Conservation (phyloP, 2,113 vertebrate genomes). For the Felis catus region F.catus_Fca126_mat1.0 CM031420.1:105827001-105827500, state of each 20-base stretch:
- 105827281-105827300: constrained; percentile 8
- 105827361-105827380: neutral
- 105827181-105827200: neutral
- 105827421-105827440: neutral
- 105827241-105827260: neutral
- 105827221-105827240: neutral
- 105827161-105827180: neutral
- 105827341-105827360: neutral
- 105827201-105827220: neutral
- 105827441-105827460: neutral
- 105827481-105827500: neutral
- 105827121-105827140: neutral
- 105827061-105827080: neutral
- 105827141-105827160: neutral
- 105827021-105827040: neutral
- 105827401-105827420: neutral
- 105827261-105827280: neutral
- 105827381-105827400: neutral
- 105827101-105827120: neutral
- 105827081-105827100: too few species aligned
- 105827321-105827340: neutral
- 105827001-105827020: neutral
- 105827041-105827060: neutral
- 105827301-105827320: neutral
- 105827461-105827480: neutral